phyloP scores from a whole-genome alignment of 2,797 vertebrate genomes.

The Vultur gryphus region DNA sequence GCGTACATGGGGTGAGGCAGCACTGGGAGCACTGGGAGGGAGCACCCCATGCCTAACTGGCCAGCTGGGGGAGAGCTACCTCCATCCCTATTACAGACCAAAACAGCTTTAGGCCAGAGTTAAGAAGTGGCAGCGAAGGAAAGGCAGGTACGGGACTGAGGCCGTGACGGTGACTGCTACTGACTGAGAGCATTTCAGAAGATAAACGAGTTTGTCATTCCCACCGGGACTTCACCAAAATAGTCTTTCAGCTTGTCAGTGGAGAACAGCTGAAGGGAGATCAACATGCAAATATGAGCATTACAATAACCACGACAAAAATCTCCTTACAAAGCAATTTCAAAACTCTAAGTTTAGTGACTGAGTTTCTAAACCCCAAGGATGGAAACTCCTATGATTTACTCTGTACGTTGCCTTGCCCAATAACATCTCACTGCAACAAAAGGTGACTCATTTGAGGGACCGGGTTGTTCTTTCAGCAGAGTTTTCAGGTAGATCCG shows the following conservation, averaged over 20 bases:
- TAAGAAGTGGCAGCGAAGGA: background rate
- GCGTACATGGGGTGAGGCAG: background rate
- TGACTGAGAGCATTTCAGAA: background rate
- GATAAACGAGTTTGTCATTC: background rate
- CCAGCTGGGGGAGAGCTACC: background rate
- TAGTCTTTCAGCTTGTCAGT: background rate
- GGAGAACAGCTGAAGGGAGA: background rate
- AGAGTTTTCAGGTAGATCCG: background rate
- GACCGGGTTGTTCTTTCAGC: background rate
- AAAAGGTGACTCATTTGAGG: background rate
- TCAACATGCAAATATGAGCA: background rate
- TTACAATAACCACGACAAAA: background rate
- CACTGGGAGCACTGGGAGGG: background rate
- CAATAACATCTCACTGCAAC: background rate
- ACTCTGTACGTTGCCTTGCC: background rate
- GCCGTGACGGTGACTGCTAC: background rate
- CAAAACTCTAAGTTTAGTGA: background rate
- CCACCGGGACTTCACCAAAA: background rate
- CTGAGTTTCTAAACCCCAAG: background rate
- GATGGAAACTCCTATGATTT: background rate
- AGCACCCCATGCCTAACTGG: background rate
- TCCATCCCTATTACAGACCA: background rate
- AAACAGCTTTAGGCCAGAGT: background rate
- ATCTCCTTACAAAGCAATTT: background rate
- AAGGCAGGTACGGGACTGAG: background rate